Evolutionary conservation across 2,888 invertebrate genomes (phyloP).

Genomic region (Thyatira batis): DNA sequence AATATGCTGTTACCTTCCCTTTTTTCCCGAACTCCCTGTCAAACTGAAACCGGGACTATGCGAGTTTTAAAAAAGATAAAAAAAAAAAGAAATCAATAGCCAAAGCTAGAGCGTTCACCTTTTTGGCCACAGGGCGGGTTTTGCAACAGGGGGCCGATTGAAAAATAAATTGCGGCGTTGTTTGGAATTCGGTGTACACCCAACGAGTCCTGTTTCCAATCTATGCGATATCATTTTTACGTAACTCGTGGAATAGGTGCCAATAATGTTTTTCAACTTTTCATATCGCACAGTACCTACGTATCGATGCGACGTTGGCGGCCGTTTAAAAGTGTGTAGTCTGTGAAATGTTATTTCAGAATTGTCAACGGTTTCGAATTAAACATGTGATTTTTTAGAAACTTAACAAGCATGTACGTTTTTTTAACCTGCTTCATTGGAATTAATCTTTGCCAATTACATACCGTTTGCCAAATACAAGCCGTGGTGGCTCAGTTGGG

Average conservation of each 20-base stretch:
- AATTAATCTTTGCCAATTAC: too few relatives aligned
- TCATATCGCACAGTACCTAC: neutral
- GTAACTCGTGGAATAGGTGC: neutral
- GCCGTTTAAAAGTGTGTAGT: neutral
- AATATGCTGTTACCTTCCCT: neutral
- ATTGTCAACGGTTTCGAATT: too few relatives aligned
- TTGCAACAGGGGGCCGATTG: slow-evolving; percentile 21
- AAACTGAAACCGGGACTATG: neutral
- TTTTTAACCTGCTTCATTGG: too few relatives aligned
- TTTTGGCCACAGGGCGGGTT: slow-evolving; percentile 23
- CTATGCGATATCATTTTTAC: slow-evolving; percentile 5
- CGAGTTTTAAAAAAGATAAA: neutral
- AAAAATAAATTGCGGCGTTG: slow-evolving; percentile 27
- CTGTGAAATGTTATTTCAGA: neutral
- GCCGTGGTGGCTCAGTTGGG: too few relatives aligned
- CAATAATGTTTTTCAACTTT: neutral
- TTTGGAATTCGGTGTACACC: slow-evolving; percentile 17
- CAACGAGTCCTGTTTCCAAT: slow-evolving; percentile 11
- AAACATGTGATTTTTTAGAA: too few relatives aligned
- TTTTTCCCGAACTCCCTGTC: neutral
- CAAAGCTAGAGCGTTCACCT: slow-evolving; percentile 20
- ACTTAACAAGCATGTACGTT: too few relatives aligned
- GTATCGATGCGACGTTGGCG: too few relatives aligned
- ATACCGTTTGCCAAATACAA: too few relatives aligned
- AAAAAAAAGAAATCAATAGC: neutral